phyloP scores from a whole-genome alignment of 1,140 invertebrate genomes.

The Pantala flavescens region DNA sequence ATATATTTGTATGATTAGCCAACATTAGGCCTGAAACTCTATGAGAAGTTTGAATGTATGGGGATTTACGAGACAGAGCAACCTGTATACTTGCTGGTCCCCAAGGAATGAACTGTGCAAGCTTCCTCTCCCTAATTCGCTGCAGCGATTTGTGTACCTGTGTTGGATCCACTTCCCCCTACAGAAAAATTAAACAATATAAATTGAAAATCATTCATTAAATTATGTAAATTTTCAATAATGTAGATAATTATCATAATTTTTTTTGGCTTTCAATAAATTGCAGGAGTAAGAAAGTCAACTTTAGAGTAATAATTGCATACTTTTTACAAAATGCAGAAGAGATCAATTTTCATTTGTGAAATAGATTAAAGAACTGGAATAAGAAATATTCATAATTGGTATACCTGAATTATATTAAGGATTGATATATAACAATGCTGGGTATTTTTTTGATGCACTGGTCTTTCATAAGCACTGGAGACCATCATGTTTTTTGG shows the following conservation, averaged over 20 bases:
- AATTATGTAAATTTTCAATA: too few relatives aligned
- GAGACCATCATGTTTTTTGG: conserved; percentile 99
- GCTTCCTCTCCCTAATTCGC: conserved; percentile 86
- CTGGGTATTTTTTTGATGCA: conserved; percentile 61
- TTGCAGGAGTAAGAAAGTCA: too few relatives aligned
- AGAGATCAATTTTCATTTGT: too few relatives aligned
- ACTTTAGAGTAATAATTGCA: too few relatives aligned
- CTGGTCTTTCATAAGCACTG: conserved; percentile 48
- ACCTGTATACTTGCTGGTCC: conserved; percentile 96
- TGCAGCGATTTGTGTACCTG: conserved; percentile 92
- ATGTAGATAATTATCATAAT: too few relatives aligned
- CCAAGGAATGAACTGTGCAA: conserved; percentile 96
- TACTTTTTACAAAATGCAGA: too few relatives aligned
- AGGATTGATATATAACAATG: conserved; percentile 97
- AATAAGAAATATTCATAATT: neutral
- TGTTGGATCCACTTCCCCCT: conserved; percentile 93
- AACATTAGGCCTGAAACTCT: conserved; percentile 93
- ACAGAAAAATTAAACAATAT: conserved; percentile 26
- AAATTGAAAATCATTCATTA: too few relatives aligned
- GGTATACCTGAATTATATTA: conserved; percentile 88
- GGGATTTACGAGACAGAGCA: conserved; percentile 86
- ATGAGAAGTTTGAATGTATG: conserved; percentile 88
- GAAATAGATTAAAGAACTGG: too few relatives aligned
- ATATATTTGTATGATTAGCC: conserved; percentile 96
- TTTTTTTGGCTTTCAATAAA: too few relatives aligned